Conservation (phyloP, 1,140 invertebrate species). For the Drosophila santomea region DNA sequence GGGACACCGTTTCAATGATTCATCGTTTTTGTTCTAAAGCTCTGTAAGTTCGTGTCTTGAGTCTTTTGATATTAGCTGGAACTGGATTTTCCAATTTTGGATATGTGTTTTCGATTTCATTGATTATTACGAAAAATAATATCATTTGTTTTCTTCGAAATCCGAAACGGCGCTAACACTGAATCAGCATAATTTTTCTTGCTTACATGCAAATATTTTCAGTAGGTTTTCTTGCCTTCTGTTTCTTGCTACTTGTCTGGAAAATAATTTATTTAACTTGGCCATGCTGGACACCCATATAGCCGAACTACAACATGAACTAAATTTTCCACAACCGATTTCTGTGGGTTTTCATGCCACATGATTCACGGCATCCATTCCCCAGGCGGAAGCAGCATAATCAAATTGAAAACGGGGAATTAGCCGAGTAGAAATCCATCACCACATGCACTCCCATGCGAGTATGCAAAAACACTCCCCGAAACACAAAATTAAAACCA, state of each 20-base stretch:
- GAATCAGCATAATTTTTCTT: conserved; percentile 5
- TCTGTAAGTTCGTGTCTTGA: conserved; percentile 48
- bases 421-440: conserved; percentile 19
- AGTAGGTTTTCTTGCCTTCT: neutral
- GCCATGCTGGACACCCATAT: conserved; percentile 2
- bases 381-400: conserved; percentile 33
- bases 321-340: conserved; percentile 36
- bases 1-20: neutral
- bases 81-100: neutral
- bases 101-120: neutral
- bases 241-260: conserved; percentile 20
- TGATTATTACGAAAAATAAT: neutral
- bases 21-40: neutral
- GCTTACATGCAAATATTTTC: conserved; percentile 1
- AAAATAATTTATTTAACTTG: conserved; percentile 7
- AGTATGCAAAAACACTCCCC: conserved; percentile 51
- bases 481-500: conserved; percentile 21
- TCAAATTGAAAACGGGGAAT: conserved; percentile 34
- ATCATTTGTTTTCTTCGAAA: neutral
- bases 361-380: conserved; percentile 31
- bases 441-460: conserved; percentile 40
- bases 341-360: conserved; percentile 37
- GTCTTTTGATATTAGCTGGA: conserved; percentile 28
- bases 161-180: neutral
- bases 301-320: conserved; percentile 14